Percentiles rank a stretch among this genome's conserved stretches.
Conservation (phyloP, 92 coral and sea anemone genomes). For the Phenganax marumi region DNA sequence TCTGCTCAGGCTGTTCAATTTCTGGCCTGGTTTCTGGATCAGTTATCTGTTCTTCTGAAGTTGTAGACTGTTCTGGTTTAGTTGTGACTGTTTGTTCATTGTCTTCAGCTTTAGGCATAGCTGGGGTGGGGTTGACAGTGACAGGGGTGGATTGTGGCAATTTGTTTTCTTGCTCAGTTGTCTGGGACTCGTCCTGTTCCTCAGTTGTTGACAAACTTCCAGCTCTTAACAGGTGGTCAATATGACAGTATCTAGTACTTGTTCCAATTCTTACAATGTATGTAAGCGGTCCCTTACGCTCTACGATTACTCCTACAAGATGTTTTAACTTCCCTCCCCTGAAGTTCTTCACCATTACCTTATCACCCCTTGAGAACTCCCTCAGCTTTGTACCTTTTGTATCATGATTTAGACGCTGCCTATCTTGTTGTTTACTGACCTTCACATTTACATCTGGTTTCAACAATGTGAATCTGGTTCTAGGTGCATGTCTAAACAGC, state of each 20-base stretch:
- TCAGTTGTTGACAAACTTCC: neutral
- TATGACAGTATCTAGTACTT: neutral
- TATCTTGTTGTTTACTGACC: slow-evolving; percentile 26
- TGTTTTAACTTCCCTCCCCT: slow-evolving; percentile 41
- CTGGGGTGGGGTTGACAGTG: too few relatives aligned
- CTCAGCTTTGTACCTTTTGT: slow-evolving; percentile 11
- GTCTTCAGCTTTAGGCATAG: too few relatives aligned
- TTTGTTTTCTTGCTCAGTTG: too few relatives aligned
- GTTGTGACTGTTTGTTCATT: too few relatives aligned
- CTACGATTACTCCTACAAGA: slow-evolving; percentile 44
- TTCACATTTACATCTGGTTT: slow-evolving; percentile 33
- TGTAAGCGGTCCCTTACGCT: slow-evolving; percentile 40
- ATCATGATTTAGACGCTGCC: neutral
- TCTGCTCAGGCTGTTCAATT: too few relatives aligned
- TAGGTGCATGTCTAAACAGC: slow-evolving; percentile 37
- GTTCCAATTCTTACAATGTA: slow-evolving; percentile 26
- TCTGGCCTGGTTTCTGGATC: too few relatives aligned
- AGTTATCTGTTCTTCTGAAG: too few relatives aligned
- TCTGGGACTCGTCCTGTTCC: too few relatives aligned
- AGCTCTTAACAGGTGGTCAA: slow-evolving; percentile 38
- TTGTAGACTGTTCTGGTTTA: too few relatives aligned
- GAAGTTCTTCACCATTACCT: slow-evolving; percentile 36
- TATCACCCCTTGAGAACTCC: slow-evolving; percentile 36
- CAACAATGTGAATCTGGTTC: slow-evolving; percentile 34
- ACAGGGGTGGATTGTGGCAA: too few relatives aligned